Base-by-base conservation (phyloP, 2,797 vertebrate genomes). In the Acipenser oxyrinchus region DNA sequence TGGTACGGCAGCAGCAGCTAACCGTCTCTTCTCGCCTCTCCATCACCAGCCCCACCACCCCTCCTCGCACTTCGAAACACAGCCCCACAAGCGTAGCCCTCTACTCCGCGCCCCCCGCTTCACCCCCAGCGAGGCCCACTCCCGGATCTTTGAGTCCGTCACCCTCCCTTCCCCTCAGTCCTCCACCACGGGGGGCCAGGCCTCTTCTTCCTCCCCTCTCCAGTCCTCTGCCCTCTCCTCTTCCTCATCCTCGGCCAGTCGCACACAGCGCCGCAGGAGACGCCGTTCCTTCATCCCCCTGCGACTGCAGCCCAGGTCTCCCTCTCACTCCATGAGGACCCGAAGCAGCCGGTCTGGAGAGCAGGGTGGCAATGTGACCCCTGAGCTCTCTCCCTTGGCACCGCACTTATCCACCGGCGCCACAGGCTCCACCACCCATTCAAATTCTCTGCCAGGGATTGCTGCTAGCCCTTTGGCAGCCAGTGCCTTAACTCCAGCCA, bases 271-370 rank as follows among this genome's bases (percentile, higher is more conserved):
- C 66, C 89, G 87, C 68, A 79, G 90, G 81, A 23, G 84, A 83
- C 67, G 23, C 1, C 23, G 23, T 37, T 37, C 76, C 1, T 58
- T 82, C 0, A 80, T 87, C 82, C 75, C 88, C 76, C 53, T 89
- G 80, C 82, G 89, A 76, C 48, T 88, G 89, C 94, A 96, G 10
- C 89, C 94, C 11, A 87, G 93, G 58, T 99, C 96, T 74, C 95
- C 95, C 52, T 97, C 95, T 0, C 97, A 99, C 85, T 95, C 94
- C 70, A 99, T 99, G 97, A 94, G 94, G 75, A 95, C 94, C 2
- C 89, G 97, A 82, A 99, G 97, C 18, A 87, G 88, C 80, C 89
- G 90, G 74, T 80, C 82, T 3, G 85, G 83, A 53, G 73, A 77
- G 59, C 86, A 72, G 66, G 70, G 78, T 9, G 67, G 77, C 55